Percentiles rank a stretch among this genome's conserved stretches.
Evolutionary conservation across 1,140 invertebrate species (phyloP).

Genomic region (Meloidogyne hapla): DNA sequence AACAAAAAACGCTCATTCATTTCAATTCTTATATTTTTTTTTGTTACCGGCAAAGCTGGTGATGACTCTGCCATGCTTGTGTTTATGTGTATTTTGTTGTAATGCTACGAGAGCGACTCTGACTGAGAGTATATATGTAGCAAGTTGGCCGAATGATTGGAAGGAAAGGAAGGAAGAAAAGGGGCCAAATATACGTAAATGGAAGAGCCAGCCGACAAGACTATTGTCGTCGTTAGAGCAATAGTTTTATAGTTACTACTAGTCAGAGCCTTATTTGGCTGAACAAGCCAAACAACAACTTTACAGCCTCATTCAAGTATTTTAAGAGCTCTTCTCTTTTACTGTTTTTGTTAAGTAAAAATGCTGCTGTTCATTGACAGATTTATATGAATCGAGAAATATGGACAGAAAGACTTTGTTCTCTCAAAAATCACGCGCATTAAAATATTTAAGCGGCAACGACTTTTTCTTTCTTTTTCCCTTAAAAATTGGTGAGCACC

Average conservation of each 20-base stretch:
- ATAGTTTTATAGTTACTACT: neutral
- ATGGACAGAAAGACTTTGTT: neutral
- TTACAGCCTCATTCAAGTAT: neutral
- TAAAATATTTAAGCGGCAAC: neutral
- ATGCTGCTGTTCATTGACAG: neutral
- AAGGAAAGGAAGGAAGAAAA: neutral
- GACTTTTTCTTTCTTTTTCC: too few species aligned
- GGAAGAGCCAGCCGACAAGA: constrained; percentile 4
- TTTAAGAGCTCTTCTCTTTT: neutral
- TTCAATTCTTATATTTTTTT: neutral
- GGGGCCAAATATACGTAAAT: neutral
- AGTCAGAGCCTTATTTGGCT: neutral
- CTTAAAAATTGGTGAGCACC: too few species aligned
- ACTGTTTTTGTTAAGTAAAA: neutral
- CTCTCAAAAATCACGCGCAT: neutral
- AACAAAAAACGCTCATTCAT: neutral
- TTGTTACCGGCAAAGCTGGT: constrained; percentile 1
- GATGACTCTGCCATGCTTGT: neutral
- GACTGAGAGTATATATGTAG: neutral
- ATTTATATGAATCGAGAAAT: neutral
- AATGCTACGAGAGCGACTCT: neutral
- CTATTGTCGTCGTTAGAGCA: constrained; percentile 1
- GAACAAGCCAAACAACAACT: constrained; percentile 4
- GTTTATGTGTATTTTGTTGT: neutral
- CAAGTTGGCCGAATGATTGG: constrained; percentile 4